These are phyloP conservation scores for Sebastolobus altivelis DNA, from an alignment of 2,797 vertebrate species.

Conservation along the genomic window DNA sequence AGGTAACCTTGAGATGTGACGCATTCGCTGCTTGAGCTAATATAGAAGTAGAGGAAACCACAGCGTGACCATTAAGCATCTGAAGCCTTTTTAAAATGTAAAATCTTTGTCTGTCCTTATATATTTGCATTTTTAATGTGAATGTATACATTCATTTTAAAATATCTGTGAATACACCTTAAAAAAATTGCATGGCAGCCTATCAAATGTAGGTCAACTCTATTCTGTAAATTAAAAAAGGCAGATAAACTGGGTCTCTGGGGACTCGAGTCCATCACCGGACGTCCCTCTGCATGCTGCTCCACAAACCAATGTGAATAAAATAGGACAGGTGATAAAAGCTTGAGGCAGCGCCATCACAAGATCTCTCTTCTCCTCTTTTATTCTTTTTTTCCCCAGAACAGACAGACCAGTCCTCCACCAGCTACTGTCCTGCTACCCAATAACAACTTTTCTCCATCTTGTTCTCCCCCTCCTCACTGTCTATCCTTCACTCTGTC, in stretches of 20 bases:
- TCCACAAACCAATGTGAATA: constrained; percentile 18
- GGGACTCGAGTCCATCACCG: background rate
- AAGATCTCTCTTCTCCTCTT: constrained; percentile 11
- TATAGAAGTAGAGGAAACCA: constrained; percentile 7
- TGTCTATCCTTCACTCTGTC: constrained; percentile 15
- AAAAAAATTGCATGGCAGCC: background rate
- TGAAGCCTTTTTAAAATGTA: background rate
- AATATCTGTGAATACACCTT: background rate
- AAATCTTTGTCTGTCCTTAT: background rate
- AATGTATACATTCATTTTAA: background rate
- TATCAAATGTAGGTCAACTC: constrained; percentile 26
- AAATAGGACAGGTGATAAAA: constrained; percentile 18
- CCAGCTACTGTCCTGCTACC: background rate
- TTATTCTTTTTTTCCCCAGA: background rate
- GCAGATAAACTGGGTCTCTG: background rate
- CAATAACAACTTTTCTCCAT: constrained; percentile 33
- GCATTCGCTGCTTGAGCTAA: constrained; percentile 61
- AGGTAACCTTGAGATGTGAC: constrained; percentile 81
- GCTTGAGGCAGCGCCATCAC: background rate
- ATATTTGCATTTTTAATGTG: background rate
- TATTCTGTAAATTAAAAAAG: background rate
- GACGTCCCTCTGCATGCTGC: constrained; percentile 21
- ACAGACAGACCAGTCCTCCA: background rate
- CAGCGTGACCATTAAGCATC: background rate
- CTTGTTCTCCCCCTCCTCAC: background rate